Percentiles rank a stretch among this genome's conserved stretches.
phyloP scores from a whole-genome alignment of 2,888 invertebrate genomes.

The Drosophila prolongata region DNA sequence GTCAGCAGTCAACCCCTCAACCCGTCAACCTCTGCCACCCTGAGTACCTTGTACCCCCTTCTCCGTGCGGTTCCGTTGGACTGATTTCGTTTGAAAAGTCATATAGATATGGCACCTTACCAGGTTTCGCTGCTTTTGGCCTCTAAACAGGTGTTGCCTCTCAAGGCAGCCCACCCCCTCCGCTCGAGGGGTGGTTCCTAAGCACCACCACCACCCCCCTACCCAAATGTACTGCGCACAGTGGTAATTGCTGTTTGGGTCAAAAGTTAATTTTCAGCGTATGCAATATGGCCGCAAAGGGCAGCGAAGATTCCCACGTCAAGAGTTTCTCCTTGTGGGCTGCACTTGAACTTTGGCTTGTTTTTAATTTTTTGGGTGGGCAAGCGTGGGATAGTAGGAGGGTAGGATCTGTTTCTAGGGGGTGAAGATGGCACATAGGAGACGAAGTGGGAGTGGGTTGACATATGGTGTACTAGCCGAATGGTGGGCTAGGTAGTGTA shows the following conservation, averaged over 20 bases:
- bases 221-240: conserved; percentile 3
- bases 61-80: conserved; percentile 72
- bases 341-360: conserved; percentile 23
- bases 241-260: conserved; percentile 68
- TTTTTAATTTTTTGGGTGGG: conserved; percentile 16
- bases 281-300: conserved; percentile 66
- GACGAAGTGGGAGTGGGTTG: conserved; percentile 9
- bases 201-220: conserved; percentile 12
- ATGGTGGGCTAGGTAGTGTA: conserved; percentile 5
- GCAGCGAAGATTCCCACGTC: conserved; percentile 71
- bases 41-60: conserved; percentile 11
- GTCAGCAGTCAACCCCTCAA: conserved; percentile 23
- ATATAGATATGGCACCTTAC: conserved; percentile 73
- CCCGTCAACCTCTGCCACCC: conserved; percentile 29
- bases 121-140: conserved; percentile 5
- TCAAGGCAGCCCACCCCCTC: conserved; percentile 56
- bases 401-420: conserved; percentile 6
- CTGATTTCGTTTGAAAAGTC: conserved; percentile 77
- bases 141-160: conserved; percentile 76
- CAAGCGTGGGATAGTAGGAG: conserved; percentile 31
- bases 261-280: conserved; percentile 75
- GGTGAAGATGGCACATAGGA: conserved; percentile 13
- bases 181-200: conserved; percentile 44
- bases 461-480: conserved; percentile 25
- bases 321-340: conserved; percentile 27